These are phyloP conservation scores for Drosophila prosaltans DNA, from an alignment of 1,140 invertebrate species.

Conservation along the genomic window DNA sequence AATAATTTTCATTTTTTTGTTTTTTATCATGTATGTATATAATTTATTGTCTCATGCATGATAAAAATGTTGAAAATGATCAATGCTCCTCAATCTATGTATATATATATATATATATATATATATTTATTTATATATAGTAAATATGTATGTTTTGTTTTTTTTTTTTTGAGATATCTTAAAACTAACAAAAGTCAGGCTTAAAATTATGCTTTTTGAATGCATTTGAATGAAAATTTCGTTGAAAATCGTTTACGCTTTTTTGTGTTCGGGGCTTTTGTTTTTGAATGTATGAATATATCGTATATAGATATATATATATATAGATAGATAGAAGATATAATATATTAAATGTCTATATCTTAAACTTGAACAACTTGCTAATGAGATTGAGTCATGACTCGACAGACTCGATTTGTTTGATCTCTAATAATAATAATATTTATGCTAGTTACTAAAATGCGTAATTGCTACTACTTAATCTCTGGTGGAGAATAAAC, in stretches of 20 bases:
- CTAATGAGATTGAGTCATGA: constrained; percentile 79
- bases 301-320: constrained; percentile 32
- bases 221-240: constrained; percentile 51
- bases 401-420: constrained; percentile 67
- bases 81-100: constrained; percentile 31
- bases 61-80: constrained; percentile 65
- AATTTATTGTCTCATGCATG: constrained; percentile 78
- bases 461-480: constrained; percentile 81
- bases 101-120: neutral
- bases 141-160: constrained; percentile 26
- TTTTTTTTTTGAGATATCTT: constrained; percentile 35
- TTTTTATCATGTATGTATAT: constrained; percentile 56
- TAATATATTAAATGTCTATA: constrained; percentile 60
- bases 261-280: constrained; percentile 38
- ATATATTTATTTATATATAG: constrained; percentile 21
- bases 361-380: constrained; percentile 79
- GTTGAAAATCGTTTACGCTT: constrained; percentile 55
- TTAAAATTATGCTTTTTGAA: constrained; percentile 38
- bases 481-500: constrained; percentile 51
- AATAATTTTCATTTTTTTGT: constrained; percentile 65
- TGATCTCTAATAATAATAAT: constrained; percentile 60
- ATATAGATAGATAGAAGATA: constrained; percentile 21
- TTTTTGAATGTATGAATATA: constrained; percentile 22
- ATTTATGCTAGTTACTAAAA: constrained; percentile 80
- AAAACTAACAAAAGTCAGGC: constrained; percentile 68